Conservation (phyloP, 1,140 invertebrate genomes). For the Micrasema longulum region DNA sequence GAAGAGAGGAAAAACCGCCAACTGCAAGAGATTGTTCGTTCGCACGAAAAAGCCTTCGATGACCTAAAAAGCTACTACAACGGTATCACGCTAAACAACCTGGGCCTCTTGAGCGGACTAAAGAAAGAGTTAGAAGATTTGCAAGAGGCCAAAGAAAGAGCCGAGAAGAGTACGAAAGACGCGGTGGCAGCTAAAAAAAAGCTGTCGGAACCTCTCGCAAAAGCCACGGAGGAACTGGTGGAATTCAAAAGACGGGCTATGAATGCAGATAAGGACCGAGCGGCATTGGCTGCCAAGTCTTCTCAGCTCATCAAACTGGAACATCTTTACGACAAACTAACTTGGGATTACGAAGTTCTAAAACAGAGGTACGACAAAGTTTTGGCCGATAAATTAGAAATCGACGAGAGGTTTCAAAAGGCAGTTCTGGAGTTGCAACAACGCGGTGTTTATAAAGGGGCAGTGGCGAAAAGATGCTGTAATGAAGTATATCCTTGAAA, state of each 20-base stretch:
- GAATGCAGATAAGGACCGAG: slow-evolving; percentile 81
- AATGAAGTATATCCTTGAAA: too few relatives aligned
- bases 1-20: slow-evolving; percentile 92
- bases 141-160: slow-evolving; percentile 83
- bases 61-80: slow-evolving; percentile 95
- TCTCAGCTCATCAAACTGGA: slow-evolving; percentile 29
- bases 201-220: slow-evolving; percentile 76
- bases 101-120: slow-evolving; percentile 82
- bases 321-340: slow-evolving; percentile 3
- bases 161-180: slow-evolving; percentile 69
- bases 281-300: slow-evolving; percentile 60
- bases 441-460: too few relatives aligned
- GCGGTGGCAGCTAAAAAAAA: slow-evolving; percentile 78
- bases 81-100: slow-evolving; percentile 92
- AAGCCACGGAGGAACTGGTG: too few relatives aligned
- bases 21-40: slow-evolving; percentile 81
- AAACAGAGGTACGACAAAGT: slow-evolving; percentile 66
- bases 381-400: slow-evolving; percentile 78
- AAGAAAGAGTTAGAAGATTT: slow-evolving; percentile 87
- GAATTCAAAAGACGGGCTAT: slow-evolving; percentile 79
- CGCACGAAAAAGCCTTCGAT: slow-evolving; percentile 86
- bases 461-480: too few relatives aligned
- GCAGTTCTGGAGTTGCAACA: slow-evolving; percentile 87
- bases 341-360: slow-evolving; percentile 6
- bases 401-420: slow-evolving; percentile 82